Percentiles rank a stretch among this genome's conserved stretches.
phyloP scores from a whole-genome alignment of 2,797 vertebrate genomes.

The Trachops cirrhosus region DNA sequence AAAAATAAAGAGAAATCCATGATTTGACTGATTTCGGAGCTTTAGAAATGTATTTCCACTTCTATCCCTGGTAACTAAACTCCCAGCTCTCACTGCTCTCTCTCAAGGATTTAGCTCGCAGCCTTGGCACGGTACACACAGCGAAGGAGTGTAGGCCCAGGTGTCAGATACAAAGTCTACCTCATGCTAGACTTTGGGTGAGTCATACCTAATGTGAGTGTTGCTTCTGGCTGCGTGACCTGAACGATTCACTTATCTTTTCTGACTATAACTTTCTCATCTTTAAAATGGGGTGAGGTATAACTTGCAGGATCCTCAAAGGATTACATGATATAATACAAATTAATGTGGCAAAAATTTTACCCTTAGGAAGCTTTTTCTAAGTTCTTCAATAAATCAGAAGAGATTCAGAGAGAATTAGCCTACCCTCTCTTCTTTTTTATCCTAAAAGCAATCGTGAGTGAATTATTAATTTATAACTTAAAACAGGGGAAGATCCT shows the following conservation, averaged over 20 bases:
- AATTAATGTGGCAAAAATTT: not conserved
- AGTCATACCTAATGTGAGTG: not conserved
- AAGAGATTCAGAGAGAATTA: not conserved
- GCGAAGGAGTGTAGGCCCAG: not conserved
- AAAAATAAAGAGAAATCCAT: not conserved
- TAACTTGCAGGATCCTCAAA: not conserved
- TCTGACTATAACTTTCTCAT: not conserved
- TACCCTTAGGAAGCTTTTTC: not conserved
- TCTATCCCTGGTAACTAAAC: not conserved
- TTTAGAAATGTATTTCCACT: not conserved
- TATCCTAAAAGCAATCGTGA: slow-evolving; percentile 2
- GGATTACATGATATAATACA: not conserved
- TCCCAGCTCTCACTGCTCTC: not conserved
- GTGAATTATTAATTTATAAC: slow-evolving; percentile 33
- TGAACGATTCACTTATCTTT: not conserved
- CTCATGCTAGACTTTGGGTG: not conserved
- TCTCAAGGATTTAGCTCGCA: not conserved
- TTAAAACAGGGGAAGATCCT: not conserved
- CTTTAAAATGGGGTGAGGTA: not conserved
- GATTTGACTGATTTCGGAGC: not conserved
- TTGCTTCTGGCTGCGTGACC: not conserved
- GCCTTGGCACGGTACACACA: not conserved
- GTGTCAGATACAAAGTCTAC: not conserved
- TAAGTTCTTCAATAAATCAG: slow-evolving; percentile 4
- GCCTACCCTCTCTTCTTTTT: not conserved